Percentiles rank a stretch among this genome's conserved stretches.
These are phyloP conservation scores for Noctua janthina DNA, from an alignment of 2,888 invertebrate genomes.

Conservation along the genomic window DNA sequence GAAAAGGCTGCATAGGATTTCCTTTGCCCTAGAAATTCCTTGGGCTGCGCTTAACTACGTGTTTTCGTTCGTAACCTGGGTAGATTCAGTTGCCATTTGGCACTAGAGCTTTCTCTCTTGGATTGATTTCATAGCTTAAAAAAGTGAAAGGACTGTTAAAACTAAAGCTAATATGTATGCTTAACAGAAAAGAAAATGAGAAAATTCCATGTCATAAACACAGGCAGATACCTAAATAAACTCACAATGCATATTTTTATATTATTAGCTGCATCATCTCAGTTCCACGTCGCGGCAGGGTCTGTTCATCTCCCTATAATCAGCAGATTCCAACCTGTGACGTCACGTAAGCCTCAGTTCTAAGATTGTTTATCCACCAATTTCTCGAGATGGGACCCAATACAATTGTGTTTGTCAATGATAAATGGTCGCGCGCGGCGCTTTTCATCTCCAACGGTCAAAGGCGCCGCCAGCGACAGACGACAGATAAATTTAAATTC, in stretches of 20 bases:
- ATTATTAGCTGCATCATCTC: slow-evolving; percentile 29
- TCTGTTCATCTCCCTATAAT: slow-evolving; percentile 62
- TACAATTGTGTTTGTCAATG: slow-evolving; percentile 90
- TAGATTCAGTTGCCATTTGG: neutral
- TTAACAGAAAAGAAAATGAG: neutral
- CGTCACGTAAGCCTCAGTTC: slow-evolving; percentile 79
- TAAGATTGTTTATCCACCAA: slow-evolving; percentile 88
- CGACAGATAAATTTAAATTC: slow-evolving; percentile 70
- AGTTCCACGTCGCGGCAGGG: slow-evolving; percentile 29
- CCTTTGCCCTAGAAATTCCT: too few relatives aligned
- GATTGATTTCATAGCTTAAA: neutral
- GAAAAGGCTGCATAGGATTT: too few relatives aligned
- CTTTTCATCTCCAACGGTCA: slow-evolving; percentile 88
- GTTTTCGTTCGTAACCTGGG: neutral
- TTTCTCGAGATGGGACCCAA: slow-evolving; percentile 87
- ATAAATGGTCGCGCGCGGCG: slow-evolving; percentile 89
- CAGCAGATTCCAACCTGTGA: slow-evolving; percentile 68
- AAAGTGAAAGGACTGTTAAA: neutral
- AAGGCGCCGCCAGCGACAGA: slow-evolving; percentile 82
- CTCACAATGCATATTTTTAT: slow-evolving; percentile 14
- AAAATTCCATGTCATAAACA: neutral
- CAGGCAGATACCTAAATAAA: neutral
- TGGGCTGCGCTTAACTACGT: neutral
- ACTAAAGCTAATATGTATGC: neutral
- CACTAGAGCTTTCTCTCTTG: neutral